Evolutionary conservation across 2,888 invertebrate genomes (phyloP).

Genomic region (Allolobophora icterica): DNA sequence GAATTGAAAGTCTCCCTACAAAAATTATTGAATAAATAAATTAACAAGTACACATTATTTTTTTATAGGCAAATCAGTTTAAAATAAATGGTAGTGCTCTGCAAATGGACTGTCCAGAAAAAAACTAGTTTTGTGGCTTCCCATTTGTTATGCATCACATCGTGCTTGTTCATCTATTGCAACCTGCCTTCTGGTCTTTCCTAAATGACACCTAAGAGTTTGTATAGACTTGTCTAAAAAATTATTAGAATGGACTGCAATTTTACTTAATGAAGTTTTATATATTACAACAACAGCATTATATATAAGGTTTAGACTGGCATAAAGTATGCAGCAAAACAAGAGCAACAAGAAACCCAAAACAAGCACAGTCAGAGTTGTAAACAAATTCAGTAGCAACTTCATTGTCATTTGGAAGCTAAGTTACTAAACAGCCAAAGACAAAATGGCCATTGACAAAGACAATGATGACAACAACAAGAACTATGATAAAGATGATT

Average conservation of each 20-base stretch:
- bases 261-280: neutral
- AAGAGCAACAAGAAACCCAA: neutral
- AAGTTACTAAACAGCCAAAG: too few relatives aligned
- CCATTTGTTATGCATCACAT: too few relatives aligned
- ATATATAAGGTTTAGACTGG: neutral
- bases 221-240: neutral
- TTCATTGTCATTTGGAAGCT: too few relatives aligned
- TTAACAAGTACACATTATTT: neutral
- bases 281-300: neutral
- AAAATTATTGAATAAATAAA: neutral
- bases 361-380: neutral
- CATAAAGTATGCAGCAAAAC: neutral
- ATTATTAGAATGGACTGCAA: neutral
- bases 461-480: too few relatives aligned
- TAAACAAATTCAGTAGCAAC: too few relatives aligned
- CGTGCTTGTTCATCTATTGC: too few relatives aligned
- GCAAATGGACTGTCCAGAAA: neutral
- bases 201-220: neutral
- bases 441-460: too few relatives aligned
- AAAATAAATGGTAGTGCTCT: neutral
- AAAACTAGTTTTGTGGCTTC: neutral
- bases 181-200: too few relatives aligned
- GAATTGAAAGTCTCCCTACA: conserved; percentile 8
- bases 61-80: neutral
- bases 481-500: too few relatives aligned